Evolutionary conservation across 35 echinoderm and acorn worm species (phyloP).

Genomic region (Strongylocentrotus purpuratus): DNA sequence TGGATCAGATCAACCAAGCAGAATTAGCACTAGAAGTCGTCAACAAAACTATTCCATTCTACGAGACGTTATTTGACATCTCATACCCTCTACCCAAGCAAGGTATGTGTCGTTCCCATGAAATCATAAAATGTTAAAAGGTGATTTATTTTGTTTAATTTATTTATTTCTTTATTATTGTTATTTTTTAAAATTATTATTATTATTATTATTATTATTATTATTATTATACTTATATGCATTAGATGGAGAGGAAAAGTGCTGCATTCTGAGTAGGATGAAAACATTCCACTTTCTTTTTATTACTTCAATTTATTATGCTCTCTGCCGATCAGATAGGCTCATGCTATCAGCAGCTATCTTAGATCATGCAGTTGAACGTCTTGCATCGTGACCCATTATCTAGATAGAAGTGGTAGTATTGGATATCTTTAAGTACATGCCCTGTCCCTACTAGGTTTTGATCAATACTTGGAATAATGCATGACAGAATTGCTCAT

Average conservation of each 20-base stretch:
- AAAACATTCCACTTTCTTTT: too few relatives aligned
- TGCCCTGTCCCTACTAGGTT: not conserved
- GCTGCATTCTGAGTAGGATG: not conserved
- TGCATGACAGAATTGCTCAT: conserved; percentile 18
- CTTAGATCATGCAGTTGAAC: not conserved
- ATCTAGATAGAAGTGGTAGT: not conserved
- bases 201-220: too few relatives aligned
- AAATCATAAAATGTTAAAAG: too few relatives aligned
- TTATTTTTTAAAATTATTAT: too few relatives aligned
- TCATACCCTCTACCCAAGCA: conserved; percentile 89
- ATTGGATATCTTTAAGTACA: not conserved
- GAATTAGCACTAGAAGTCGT: conserved; percentile 65
- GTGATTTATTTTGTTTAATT: too few relatives aligned
- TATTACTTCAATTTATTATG: not conserved
- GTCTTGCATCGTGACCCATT: not conserved
- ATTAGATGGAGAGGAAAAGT: not conserved
- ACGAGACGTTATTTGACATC: conserved; percentile 73
- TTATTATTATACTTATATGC: too few relatives aligned
- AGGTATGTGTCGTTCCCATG: conserved; percentile 50
- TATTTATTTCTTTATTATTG: too few relatives aligned
- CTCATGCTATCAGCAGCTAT: not conserved
- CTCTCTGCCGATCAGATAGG: not conserved
- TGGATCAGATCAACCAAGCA: conserved; percentile 55
- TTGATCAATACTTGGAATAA: conserved; percentile 24
- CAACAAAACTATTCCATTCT: conserved; percentile 74